Base-by-base conservation (phyloP, 2,888 invertebrate genomes). In the Erannis defoliaria region DNA sequence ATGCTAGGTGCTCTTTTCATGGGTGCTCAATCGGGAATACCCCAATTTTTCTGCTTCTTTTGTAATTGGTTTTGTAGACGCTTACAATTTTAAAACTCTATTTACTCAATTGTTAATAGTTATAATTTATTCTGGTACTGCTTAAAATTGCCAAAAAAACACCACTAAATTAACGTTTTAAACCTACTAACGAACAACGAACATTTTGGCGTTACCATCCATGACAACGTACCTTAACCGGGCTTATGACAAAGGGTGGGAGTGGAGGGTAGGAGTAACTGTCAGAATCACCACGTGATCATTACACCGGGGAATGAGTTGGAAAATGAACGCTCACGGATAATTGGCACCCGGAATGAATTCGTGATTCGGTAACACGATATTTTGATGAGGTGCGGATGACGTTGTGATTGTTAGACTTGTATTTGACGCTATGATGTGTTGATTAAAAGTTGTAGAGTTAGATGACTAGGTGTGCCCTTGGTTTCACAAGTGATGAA, bases 211-310 rank as follows among this genome's bases (percentile, higher is more conserved):
- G 38, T 40, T 6, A 38, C 72, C 58, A 50, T 1, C 9, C 37
- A 42, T 70, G 63, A 70, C 74, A 77, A 62, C 60, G 60, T 66
- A 26, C 53, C 71, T 66, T 77, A 73, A 78, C 45, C 59, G 67
- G 66, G 60, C 66, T 74, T 60, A 35, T 62, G 62, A 56, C 56
- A 56, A 51, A 31, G 35, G 14, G 9, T 14, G 35, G 19, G 18
- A 8, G 33, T n/a, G 26, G 37, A 23, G 49, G 71, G 70, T 72
- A 72, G 69, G 74, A 74, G 80, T 73, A 86, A 87, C 90, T 91
- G 92, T 92, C 92, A 92, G 86, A 90, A 90, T 92, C 91, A 91
- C 89, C 90, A 88, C 88, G 89, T 87, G 90, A 90, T 90, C 88
- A 84, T 90, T 91, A 90, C 90, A 90, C 85, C 87, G 76, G 90